Percentiles rank a stretch among this genome's conserved stretches.
Conservation (phyloP, 2,797 vertebrate species). For the Girardinus metallicus region DNA sequence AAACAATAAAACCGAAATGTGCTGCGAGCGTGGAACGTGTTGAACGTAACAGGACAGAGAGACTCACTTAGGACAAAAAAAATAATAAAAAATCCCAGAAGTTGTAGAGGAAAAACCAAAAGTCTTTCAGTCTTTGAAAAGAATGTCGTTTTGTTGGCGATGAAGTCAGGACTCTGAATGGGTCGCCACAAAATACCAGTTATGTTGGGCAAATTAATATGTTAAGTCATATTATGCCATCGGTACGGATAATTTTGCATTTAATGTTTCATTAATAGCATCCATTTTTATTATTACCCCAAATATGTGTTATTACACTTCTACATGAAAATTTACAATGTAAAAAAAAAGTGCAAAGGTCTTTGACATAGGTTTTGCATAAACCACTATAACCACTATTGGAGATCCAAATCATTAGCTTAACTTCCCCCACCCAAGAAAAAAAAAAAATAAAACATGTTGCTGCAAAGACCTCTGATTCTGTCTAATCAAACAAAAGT, state of each 20-base stretch:
- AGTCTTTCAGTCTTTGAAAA: neutral
- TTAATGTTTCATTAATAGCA: neutral
- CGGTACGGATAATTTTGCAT: neutral
- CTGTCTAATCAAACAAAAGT: neutral
- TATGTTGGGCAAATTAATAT: neutral
- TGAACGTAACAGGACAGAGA: neutral
- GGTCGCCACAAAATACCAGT: neutral
- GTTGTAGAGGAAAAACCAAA: neutral
- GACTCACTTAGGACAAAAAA: neutral
- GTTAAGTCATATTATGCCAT: neutral
- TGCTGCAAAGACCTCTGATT: neutral
- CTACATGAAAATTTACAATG: neutral
- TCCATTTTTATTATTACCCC: neutral
- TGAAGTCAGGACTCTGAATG: neutral
- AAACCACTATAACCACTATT: neutral
- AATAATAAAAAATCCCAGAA: neutral
- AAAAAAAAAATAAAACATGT: neutral
- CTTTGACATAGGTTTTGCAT: neutral
- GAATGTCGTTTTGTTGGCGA: neutral
- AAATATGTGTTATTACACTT: neutral
- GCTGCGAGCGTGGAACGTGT: neutral
- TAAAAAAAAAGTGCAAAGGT: neutral
- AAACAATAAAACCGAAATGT: neutral
- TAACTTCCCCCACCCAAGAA: neutral
- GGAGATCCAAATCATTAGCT: neutral